phyloP scores from a whole-genome alignment of 2,888 invertebrate genomes.

The Oxystoma pomonae region DNA sequence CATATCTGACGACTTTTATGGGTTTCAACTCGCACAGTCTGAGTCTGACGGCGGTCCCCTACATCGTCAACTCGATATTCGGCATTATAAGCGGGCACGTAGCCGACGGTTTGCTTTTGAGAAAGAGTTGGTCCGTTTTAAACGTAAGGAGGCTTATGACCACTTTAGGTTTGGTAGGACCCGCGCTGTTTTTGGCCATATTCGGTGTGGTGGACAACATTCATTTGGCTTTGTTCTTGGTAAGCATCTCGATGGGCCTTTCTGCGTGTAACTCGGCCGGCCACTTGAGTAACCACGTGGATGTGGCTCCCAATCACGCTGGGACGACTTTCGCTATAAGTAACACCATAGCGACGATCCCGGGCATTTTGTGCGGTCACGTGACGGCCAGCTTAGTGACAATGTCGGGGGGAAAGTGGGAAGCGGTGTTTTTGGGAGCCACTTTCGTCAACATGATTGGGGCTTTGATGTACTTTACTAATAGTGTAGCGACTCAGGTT shows the following conservation, averaged over 20 bases:
- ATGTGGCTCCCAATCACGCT: slow-evolving; percentile 72
- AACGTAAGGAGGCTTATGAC: slow-evolving; percentile 71
- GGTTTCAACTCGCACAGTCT: slow-evolving; percentile 65
- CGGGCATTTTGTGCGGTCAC: slow-evolving; percentile 72
- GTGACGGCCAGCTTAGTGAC: slow-evolving; percentile 69
- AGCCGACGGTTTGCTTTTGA: slow-evolving; percentile 57
- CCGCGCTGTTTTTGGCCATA: slow-evolving; percentile 65
- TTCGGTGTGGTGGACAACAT: slow-evolving; percentile 69
- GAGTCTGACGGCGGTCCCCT: slow-evolving; percentile 70
- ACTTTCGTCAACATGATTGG: slow-evolving; percentile 69
- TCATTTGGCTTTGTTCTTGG: slow-evolving; percentile 63
- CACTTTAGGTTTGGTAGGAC: slow-evolving; percentile 64
- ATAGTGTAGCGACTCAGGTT: slow-evolving; percentile 65
- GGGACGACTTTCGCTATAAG: slow-evolving; percentile 74
- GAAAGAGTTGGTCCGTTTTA: slow-evolving; percentile 59
- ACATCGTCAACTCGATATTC: slow-evolving; percentile 66
- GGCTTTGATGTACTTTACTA: slow-evolving; percentile 67
- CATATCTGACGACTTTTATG: slow-evolving; percentile 59
- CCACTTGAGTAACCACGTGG: slow-evolving; percentile 72
- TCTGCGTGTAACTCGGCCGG: slow-evolving; percentile 74
- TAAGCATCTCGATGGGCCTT: slow-evolving; percentile 70
- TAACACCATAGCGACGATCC: slow-evolving; percentile 71
- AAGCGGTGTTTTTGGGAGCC: slow-evolving; percentile 68
- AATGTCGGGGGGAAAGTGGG: slow-evolving; percentile 66
- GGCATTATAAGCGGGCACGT: slow-evolving; percentile 69